phyloP scores from a whole-genome alignment of 2,113 vertebrate genomes.

The Gambusia affinis region DNA sequence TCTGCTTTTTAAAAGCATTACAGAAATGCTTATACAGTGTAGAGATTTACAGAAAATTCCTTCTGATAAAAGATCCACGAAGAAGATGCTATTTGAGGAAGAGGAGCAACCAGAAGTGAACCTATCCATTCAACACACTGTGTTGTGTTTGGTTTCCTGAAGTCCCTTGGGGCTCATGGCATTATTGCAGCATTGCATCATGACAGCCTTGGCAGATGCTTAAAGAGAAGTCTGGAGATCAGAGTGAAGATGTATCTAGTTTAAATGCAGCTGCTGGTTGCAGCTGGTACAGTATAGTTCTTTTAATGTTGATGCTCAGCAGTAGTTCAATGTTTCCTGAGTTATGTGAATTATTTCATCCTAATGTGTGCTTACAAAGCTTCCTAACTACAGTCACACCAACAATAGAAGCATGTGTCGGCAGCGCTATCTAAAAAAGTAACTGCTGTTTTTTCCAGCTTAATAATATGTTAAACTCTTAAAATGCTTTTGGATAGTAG shows the following conservation, averaged over 20 bases:
- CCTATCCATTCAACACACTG: slow-evolving; percentile 36
- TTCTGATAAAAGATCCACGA: slow-evolving; percentile 17
- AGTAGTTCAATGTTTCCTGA: slow-evolving; percentile 5
- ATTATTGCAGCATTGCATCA: slow-evolving; percentile 59
- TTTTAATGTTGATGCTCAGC: slow-evolving; percentile 7
- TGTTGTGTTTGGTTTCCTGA: slow-evolving; percentile 46
- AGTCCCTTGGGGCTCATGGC: slow-evolving; percentile 33
- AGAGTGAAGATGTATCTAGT: slow-evolving; percentile 23
- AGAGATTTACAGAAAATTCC: slow-evolving; percentile 28
- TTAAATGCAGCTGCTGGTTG: background rate
- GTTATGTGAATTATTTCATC: slow-evolving; percentile 13
- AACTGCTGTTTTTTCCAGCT: slow-evolving; percentile 3
- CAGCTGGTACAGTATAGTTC: slow-evolving; percentile 31
- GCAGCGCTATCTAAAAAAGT: slow-evolving; percentile 6
- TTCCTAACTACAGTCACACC: slow-evolving; percentile 22
- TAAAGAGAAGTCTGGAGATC: slow-evolving; percentile 27
- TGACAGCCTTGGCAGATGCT: slow-evolving; percentile 50
- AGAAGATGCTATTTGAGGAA: background rate
- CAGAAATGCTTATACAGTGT: background rate
- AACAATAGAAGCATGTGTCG: slow-evolving; percentile 35
- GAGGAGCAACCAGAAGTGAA: slow-evolving; percentile 3
- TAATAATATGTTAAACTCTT: background rate
- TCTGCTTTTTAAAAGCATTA: background rate
- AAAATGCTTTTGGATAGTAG: background rate
- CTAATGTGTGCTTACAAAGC: background rate